A percentile compares a stretch with the other conserved stretches of the same genome.
These are phyloP conservation scores for Linyphia triangularis DNA, from an alignment of 2,888 invertebrate species.

Conservation along the genomic window DNA sequence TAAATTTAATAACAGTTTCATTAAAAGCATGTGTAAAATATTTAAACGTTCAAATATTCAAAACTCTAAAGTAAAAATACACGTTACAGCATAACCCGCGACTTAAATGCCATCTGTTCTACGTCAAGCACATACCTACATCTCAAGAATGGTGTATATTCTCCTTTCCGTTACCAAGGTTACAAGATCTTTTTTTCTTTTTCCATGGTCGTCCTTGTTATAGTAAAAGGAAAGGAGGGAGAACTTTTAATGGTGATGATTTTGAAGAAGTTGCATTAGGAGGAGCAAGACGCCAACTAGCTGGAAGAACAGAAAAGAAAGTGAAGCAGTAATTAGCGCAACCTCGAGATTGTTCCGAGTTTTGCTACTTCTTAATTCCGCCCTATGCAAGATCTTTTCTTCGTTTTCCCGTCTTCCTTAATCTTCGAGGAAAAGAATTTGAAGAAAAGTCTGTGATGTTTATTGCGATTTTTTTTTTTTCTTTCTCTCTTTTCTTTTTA, in stretches of 20 bases:
- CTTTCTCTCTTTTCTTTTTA: background rate
- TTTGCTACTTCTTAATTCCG: background rate
- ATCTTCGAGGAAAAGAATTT: background rate
- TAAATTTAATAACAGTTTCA: too few relatives aligned
- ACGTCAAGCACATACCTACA: background rate
- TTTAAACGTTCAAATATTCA: too few relatives aligned
- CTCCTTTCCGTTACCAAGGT: conserved; percentile 29
- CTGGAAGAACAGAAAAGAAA: conserved; percentile 15
- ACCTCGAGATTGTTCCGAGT: conserved; percentile 31
- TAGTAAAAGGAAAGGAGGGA: background rate
- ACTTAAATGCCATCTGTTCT: too few relatives aligned
- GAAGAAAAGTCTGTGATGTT: conserved; percentile 7
- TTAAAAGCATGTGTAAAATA: too few relatives aligned
- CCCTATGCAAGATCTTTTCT: background rate
- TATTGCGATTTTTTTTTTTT: background rate
- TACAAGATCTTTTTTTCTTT: conserved; percentile 10
- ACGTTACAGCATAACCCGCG: too few relatives aligned
- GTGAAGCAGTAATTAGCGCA: conserved; percentile 62
- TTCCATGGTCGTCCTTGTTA: background rate
- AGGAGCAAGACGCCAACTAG: conserved; percentile 27
- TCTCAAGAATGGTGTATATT: background rate
- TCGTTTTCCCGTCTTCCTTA: background rate
- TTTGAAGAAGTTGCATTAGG: conserved; percentile 36
- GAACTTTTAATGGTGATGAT: conserved; percentile 63
- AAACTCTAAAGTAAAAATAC: too few relatives aligned